These are phyloP conservation scores for Pelecanoides urinatrix DNA, from an alignment of 2,113 vertebrate genomes.

Conservation along the genomic window DNA sequence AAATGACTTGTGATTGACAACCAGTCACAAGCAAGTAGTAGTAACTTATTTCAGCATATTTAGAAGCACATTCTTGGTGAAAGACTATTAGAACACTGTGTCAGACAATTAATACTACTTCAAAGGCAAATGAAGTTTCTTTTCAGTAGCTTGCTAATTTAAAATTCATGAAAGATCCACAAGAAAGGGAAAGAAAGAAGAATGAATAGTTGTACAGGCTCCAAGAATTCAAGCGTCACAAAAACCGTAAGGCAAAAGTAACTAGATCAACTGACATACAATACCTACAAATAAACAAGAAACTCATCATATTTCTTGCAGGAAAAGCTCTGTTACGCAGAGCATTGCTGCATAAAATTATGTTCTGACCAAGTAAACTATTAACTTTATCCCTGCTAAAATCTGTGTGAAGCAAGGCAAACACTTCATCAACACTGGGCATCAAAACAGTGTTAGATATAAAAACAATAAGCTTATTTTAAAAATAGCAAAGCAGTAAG, in stretches of 20 bases:
- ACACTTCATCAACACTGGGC: not conserved
- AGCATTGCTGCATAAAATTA: not conserved
- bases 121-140: conserved; percentile 32
- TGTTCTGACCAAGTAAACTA: not conserved
- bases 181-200: conserved; percentile 31
- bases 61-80: conserved; percentile 53
- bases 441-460: not conserved
- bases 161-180: conserved; percentile 63
- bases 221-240: conserved; percentile 28
- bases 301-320: not conserved
- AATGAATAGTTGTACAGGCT: conserved; percentile 30
- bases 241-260: conserved; percentile 49
- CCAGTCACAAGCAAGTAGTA: conserved; percentile 23
- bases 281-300: conserved; percentile 20
- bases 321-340: not conserved
- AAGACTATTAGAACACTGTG: conserved; percentile 61
- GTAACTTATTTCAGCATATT: conserved; percentile 58
- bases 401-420: not conserved
- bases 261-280: not conserved
- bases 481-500: conserved; percentile 75
- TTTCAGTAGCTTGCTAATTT: conserved; percentile 59
- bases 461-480: not conserved
- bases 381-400: not conserved
- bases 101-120: conserved; percentile 69
- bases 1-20: conserved; percentile 73